Conservation (phyloP, 2,888 invertebrate genomes). For the Archips crataeganus region DNA sequence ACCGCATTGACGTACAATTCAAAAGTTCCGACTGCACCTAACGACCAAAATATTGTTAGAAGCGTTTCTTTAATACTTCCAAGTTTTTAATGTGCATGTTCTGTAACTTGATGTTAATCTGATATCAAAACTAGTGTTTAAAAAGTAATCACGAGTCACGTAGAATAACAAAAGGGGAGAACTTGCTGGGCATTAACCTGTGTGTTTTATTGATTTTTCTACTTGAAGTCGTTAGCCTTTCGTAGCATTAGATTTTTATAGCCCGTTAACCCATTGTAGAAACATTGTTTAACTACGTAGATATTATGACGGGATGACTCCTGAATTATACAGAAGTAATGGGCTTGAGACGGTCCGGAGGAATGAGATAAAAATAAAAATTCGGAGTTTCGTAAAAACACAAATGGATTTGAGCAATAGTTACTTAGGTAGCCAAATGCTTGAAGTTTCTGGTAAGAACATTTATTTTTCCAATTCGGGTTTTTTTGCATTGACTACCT, state of each 20-base stretch:
- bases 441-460: no score
- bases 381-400: no score
- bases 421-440: no score
- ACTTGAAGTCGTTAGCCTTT: conserved; percentile 49
- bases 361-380: not conserved
- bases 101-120: conserved; percentile 24
- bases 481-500: no score
- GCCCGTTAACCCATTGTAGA: conserved; percentile 14
- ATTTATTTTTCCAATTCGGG: no score
- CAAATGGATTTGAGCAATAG: no score
- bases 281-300: conserved; percentile 9
- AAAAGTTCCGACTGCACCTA: not conserved
- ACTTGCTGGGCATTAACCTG: conserved; percentile 60
- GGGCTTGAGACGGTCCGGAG: conserved; percentile 11
- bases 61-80: not conserved
- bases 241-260: conserved; percentile 23
- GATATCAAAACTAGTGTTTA: conserved; percentile 42
- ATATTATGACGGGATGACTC: conserved; percentile 1
- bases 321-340: not conserved
- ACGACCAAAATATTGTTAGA: not conserved
- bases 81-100: conserved; percentile 10
- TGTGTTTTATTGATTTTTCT: conserved; percentile 66
- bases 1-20: not conserved
- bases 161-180: not conserved
- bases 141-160: conserved; percentile 40